Percentiles rank a stretch among this genome's conserved stretches.
Conservation (phyloP, 2,888 invertebrate species). For the Prosopocoilus inquinatus region DNA sequence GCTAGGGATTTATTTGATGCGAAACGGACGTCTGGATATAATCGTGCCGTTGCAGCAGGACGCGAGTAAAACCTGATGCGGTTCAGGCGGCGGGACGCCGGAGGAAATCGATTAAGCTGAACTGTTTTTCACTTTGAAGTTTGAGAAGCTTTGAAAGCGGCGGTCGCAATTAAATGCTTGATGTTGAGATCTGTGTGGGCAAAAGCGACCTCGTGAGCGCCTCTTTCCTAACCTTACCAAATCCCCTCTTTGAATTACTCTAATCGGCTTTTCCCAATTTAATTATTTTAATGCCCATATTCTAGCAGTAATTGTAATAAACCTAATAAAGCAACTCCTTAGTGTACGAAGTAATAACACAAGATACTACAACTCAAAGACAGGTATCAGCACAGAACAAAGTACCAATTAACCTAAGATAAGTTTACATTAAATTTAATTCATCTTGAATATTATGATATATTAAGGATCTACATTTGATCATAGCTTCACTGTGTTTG, state of each 20-base stretch:
- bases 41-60: constrained; percentile 15
- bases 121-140: constrained; percentile 48
- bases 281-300: constrained; percentile 24
- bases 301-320: too few relatives aligned
- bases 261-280: constrained; percentile 38
- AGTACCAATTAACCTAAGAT: too few relatives aligned
- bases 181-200: constrained; percentile 22
- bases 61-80: constrained; percentile 18
- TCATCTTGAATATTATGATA: too few relatives aligned
- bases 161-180: constrained; percentile 41
- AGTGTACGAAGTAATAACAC: too few relatives aligned
- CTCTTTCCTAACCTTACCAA: constrained; percentile 26
- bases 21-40: constrained; percentile 14
- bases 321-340: too few relatives aligned
- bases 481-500: too few relatives aligned
- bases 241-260: constrained; percentile 21
- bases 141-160: constrained; percentile 41
- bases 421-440: too few relatives aligned
- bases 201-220: constrained; percentile 21
- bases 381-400: too few relatives aligned
- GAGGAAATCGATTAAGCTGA: constrained; percentile 44
- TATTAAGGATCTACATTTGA: too few relatives aligned
- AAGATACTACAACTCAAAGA: too few relatives aligned
- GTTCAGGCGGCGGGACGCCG: constrained; percentile 41
- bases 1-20: too few relatives aligned